Evolutionary conservation across 2,797 vertebrate genomes (phyloP).

Genomic region (Microchirus variegatus): DNA sequence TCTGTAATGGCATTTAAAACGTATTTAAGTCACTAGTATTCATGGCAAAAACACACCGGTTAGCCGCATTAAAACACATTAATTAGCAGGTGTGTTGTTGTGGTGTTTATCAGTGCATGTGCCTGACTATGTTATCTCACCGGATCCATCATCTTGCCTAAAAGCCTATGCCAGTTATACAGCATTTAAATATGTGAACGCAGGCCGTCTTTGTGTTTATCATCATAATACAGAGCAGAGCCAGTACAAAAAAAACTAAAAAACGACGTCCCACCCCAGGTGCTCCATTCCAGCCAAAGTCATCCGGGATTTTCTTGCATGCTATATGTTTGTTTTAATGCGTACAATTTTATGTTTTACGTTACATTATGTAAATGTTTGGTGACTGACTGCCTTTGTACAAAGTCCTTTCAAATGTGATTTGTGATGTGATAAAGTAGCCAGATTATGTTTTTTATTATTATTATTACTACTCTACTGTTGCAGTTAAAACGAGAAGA

Average conservation of each 20-base stretch:
- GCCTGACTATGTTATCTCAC: not conserved
- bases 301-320: conserved; percentile 50
- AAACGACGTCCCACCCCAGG: conserved; percentile 1
- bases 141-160: not conserved
- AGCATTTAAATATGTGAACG: not conserved
- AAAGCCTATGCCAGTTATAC: conserved; percentile 7
- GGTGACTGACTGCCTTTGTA: conserved; percentile 19
- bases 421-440: conserved; percentile 25
- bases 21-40: too few relatives aligned
- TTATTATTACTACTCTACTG: too few relatives aligned
- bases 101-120: not conserved
- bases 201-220: not conserved
- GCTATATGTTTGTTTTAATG: conserved; percentile 48
- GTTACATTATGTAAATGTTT: conserved; percentile 31
- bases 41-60: too few relatives aligned
- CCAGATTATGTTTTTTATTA: conserved; percentile 14
- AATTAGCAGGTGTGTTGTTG: not conserved
- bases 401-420: conserved; percentile 29
- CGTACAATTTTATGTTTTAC: conserved; percentile 16
- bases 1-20: too few relatives aligned
- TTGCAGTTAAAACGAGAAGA: conserved; percentile 1
- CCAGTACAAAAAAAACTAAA: not conserved
- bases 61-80: too few relatives aligned
- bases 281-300: conserved; percentile 1
- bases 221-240: too few relatives aligned